These are phyloP conservation scores for Achatina immaculata DNA, from an alignment of 1,140 invertebrate species.

Conservation along the genomic window DNA sequence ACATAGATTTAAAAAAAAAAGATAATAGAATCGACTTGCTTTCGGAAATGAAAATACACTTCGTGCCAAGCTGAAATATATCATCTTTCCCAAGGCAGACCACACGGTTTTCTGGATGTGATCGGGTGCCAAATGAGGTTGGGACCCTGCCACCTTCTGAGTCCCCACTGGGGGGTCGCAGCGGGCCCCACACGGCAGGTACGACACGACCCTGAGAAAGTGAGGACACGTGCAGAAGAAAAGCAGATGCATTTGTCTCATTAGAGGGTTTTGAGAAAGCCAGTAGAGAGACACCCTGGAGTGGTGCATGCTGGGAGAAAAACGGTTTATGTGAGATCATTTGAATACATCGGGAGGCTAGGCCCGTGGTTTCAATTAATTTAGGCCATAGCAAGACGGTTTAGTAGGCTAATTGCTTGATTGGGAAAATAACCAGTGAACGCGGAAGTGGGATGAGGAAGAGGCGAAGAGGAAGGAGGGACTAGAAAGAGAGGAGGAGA, in stretches of 20 bases:
- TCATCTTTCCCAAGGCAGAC: background rate
- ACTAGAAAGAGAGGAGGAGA: too few relatives aligned
- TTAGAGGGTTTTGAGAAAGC: background rate
- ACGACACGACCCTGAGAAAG: background rate
- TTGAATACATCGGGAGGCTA: background rate
- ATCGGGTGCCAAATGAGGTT: background rate
- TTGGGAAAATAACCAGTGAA: background rate
- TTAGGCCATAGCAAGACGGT: background rate
- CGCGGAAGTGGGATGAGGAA: too few relatives aligned
- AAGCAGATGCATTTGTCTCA: background rate
- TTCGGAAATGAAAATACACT: too few relatives aligned
- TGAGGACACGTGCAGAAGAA: background rate
- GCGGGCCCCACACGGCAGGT: background rate
- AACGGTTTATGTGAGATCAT: slow-evolving; percentile 3
- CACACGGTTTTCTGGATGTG: background rate
- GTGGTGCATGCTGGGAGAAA: background rate
- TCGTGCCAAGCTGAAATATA: too few relatives aligned
- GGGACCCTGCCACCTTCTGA: background rate
- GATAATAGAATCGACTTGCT: too few relatives aligned
- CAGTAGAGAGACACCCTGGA: background rate
- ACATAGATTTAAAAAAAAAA: too few relatives aligned
- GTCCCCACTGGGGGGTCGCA: background rate
- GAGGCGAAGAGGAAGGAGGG: too few relatives aligned
- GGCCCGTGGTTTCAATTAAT: background rate
- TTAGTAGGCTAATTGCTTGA: background rate